Evolutionary conservation across 2,888 invertebrate genomes (phyloP).

Genomic region (Drosophila kanekoi): DNA sequence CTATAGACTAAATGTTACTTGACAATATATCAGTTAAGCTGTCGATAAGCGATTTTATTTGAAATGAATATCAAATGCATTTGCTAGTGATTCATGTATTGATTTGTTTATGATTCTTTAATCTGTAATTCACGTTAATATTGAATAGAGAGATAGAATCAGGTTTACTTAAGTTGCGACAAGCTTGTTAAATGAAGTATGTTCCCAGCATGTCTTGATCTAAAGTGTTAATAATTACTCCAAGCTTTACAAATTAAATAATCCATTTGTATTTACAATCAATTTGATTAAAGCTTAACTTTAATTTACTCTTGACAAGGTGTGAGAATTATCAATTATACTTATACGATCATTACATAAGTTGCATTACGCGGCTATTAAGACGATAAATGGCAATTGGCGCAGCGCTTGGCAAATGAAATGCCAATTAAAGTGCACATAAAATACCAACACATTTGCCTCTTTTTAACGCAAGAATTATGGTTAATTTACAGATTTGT

Average conservation of each 20-base stretch:
- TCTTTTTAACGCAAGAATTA: conserved; percentile 28
- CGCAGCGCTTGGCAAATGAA: conserved; percentile 32
- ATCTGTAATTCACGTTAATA: background rate
- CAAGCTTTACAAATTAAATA: conserved; percentile 2
- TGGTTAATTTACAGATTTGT: conserved; percentile 52
- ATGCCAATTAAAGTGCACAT: conserved; percentile 63
- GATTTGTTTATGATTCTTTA: background rate
- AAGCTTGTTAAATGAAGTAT: conserved; percentile 23
- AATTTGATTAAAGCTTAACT: background rate
- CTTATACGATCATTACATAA: conserved; percentile 16
- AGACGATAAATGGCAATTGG: conserved; percentile 38
- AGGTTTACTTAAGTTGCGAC: conserved; percentile 11
- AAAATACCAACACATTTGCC: conserved; percentile 40
- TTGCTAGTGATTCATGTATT: background rate
- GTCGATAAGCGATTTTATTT: too few relatives aligned
- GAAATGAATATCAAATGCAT: background rate
- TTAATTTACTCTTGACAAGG: conserved; percentile 18
- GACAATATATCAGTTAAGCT: too few relatives aligned
- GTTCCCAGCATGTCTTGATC: background rate
- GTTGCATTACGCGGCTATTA: conserved; percentile 10
- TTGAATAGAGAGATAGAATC: background rate
- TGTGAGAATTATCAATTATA: conserved; percentile 41
- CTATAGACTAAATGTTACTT: too few relatives aligned
- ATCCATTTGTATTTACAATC: conserved; percentile 16
- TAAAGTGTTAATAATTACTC: conserved; percentile 12